Conservation (phyloP, 2,797 vertebrate species). For the Macropodus opercularis region DNA sequence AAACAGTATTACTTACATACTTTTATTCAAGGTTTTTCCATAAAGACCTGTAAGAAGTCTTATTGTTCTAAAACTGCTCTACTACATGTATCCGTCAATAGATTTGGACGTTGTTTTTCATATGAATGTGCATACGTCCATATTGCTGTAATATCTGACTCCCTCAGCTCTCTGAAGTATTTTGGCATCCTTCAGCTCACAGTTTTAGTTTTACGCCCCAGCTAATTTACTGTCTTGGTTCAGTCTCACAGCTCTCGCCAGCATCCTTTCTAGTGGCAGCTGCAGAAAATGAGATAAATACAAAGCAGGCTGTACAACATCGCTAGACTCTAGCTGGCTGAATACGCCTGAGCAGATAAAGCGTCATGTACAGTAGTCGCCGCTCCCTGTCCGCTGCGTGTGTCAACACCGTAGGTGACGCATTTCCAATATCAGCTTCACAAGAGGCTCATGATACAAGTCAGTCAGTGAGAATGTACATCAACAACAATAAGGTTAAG, state of each 20-base stretch:
- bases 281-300: background rate
- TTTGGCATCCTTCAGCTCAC: background rate
- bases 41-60: background rate
- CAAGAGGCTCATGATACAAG: too few species aligned
- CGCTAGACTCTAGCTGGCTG: too few species aligned
- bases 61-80: background rate
- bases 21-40: background rate
- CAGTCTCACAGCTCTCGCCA: background rate
- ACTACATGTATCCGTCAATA: background rate
- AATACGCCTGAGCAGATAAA: too few species aligned
- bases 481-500: too few species aligned
- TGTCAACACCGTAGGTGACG: too few species aligned
- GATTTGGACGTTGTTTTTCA: background rate
- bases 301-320: background rate
- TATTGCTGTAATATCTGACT: background rate
- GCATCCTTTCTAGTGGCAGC: background rate
- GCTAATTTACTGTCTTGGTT: background rate
- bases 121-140: background rate
- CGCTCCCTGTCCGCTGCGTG: too few species aligned
- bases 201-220: background rate
- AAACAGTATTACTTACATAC: background rate
- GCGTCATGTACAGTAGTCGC: too few species aligned
- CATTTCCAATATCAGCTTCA: too few species aligned
- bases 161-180: background rate
- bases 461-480: too few species aligned